Evolutionary conservation across 2,888 invertebrate species (phyloP).

Genomic region (Pseudanteris insignis): DNA sequence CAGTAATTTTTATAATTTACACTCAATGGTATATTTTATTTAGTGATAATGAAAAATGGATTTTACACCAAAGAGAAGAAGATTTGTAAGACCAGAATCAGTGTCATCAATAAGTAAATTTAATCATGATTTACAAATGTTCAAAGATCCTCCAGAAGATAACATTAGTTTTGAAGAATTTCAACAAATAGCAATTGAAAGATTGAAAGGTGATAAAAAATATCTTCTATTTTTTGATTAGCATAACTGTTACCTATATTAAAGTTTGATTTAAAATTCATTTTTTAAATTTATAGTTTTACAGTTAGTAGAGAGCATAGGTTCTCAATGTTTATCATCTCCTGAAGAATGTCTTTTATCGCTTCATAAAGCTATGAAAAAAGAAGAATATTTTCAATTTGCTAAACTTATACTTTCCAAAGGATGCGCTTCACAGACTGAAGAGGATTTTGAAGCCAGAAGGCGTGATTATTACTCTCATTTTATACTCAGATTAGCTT

Average conservation of each 20-base stretch:
- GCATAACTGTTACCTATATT: too few species aligned
- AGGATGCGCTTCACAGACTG: slow-evolving; percentile 68
- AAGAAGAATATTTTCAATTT: slow-evolving; percentile 75
- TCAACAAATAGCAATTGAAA: slow-evolving; percentile 84
- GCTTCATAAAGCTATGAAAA: slow-evolving; percentile 73
- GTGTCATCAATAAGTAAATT: slow-evolving; percentile 65
- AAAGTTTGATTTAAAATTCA: too few species aligned
- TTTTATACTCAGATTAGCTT: slow-evolving; percentile 89
- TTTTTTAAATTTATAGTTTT: slow-evolving; percentile 73
- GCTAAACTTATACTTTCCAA: slow-evolving; percentile 71
- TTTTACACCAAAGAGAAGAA: slow-evolving; percentile 46
- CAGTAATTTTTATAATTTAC: too few species aligned
- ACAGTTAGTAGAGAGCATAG: slow-evolving; percentile 79
- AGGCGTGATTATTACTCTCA: slow-evolving; percentile 90
- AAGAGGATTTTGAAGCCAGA: slow-evolving; percentile 74
- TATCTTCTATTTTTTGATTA: too few species aligned
- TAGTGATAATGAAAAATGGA: slow-evolving; percentile 44
- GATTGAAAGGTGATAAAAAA: slow-evolving; percentile 56
- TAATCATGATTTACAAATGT: slow-evolving; percentile 82
- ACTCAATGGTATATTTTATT: too few species aligned
- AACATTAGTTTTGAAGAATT: slow-evolving; percentile 84
- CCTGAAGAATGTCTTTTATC: slow-evolving; percentile 74
- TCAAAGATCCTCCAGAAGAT: slow-evolving; percentile 78
- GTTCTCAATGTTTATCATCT: slow-evolving; percentile 69
- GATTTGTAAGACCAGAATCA: slow-evolving; percentile 18